Base-by-base conservation (phyloP, 2,888 invertebrate species). In the Tholera decimalis region DNA sequence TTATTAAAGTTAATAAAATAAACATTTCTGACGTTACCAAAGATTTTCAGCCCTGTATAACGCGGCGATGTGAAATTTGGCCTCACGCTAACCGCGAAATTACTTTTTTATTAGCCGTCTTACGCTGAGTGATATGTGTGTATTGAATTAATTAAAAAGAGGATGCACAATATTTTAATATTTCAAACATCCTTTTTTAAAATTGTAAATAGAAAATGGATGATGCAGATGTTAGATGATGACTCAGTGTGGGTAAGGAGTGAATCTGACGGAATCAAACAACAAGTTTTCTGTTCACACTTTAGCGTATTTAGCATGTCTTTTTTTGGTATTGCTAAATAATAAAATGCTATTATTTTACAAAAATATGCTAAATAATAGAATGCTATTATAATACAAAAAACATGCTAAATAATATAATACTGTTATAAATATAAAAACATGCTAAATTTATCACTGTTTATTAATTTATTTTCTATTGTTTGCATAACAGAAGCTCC, bases 1-100 rank as follows among this genome's bases (percentile, higher is more conserved):
- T 71, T 73, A 82, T 79, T 82, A 80, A 84, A 80, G 75, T 69
- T 54, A 73, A 73, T 82, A 71, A 79, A 81, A 82, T 85, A 85
- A 84, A 85, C 81, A 85, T 80, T 76, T 72, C 53, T 70, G 80
- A 73, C 66, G 60, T 75, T 77, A 72, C 68, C 72, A 67, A 83
- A 79, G 64, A 60, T 70, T 56, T 47, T 73, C 62, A 63, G 62
- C 58, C 22, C 28, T 22, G 26, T 49, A 8, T 55, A 66, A 61
- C 30, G 53, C 30, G 28, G 33, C 49, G 61, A 50, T 55, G 57
- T 55, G 65, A 61, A 80, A 77, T 64, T 73, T 58, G 62, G 65
- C 79, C 70, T 70, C 46, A 57, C 63, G 47, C 43, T 51, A 20
- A 77, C 82, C 80, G 73, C 80, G 46, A 71, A 79, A 74, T 79